Evolutionary conservation across 2,797 vertebrate genomes (phyloP).

Genomic region (Cichlasoma orientale): DNA sequence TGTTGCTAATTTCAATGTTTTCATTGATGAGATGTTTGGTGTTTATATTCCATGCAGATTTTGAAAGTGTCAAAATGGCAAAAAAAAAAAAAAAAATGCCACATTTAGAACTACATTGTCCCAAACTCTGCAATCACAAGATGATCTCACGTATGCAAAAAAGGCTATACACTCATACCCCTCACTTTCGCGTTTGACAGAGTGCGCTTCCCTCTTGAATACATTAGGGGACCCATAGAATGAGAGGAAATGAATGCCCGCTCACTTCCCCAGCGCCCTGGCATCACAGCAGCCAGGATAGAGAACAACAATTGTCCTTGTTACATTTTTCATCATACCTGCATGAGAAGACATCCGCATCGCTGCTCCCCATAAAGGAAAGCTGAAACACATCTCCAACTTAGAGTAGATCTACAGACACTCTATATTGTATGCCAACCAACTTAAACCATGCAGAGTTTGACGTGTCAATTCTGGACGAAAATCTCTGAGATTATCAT

Average conservation of each 20-base stretch:
- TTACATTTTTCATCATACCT: slow-evolving; percentile 72
- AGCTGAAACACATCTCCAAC: slow-evolving; percentile 19
- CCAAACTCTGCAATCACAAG: slow-evolving; percentile 74
- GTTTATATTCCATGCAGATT: slow-evolving; percentile 65
- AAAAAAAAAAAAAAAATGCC: slow-evolving; percentile 26
- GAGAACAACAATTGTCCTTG: slow-evolving; percentile 66
- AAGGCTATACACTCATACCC: slow-evolving; percentile 63
- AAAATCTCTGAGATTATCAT: slow-evolving; percentile 37
- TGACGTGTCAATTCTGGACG: slow-evolving; percentile 39
- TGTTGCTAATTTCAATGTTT: slow-evolving; percentile 25
- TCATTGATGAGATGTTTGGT: slow-evolving; percentile 19
- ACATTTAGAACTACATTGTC: slow-evolving; percentile 65
- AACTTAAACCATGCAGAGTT: slow-evolving; percentile 41
- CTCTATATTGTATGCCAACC: slow-evolving; percentile 35
- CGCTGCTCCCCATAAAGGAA: slow-evolving; percentile 25
- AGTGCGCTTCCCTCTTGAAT: slow-evolving; percentile 78
- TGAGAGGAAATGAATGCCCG: slow-evolving; percentile 74
- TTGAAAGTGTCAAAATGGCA: slow-evolving; percentile 58
- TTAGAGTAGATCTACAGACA: slow-evolving; percentile 24
- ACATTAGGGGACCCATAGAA: slow-evolving; percentile 72
- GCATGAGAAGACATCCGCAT: slow-evolving; percentile 46
- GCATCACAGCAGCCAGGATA: slow-evolving; percentile 41
- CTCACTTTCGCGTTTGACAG: slow-evolving; percentile 73
- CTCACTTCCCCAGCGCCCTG: slow-evolving; percentile 56
- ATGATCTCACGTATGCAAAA: slow-evolving; percentile 78